Base-by-base conservation (phyloP, 2,888 invertebrate species). In the Cantharis nigra region DNA sequence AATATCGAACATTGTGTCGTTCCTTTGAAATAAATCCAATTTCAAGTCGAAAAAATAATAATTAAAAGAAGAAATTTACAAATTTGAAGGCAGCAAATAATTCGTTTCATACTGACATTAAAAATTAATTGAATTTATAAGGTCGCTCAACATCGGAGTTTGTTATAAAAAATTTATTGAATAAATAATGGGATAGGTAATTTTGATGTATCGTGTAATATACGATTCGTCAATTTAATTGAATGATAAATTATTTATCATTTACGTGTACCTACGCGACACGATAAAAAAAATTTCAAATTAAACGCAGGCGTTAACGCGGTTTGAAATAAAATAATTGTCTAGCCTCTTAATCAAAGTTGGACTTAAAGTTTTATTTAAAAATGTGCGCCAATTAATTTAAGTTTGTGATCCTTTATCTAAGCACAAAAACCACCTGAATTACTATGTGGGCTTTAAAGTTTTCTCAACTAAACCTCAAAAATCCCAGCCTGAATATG, bases 401-500 rank as follows among this genome's bases (percentile, higher is more conserved):
- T 67, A 67, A 67, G 65, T 67, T 67, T 5, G 65, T 67, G 65
- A 67, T 67, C 65, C 65, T 67, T 23, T 67, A 13, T n/a, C n/a
- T 67, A 67, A 67, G 65, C 20, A 67, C 65, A 67, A 67, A 67
- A 67, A 67, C 65, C 65, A 67, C 65, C 65, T 67, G 65, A 67
- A 67, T 67, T 67, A 67, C 65, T 67, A 9, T 67, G 65, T 67
- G 23, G 65, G 65, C 18, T 67, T 67, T 67, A 67, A 67, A 67
- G 65, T 67, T 67, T 67, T 67, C 65, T 23, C 65, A 67, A 26
- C 65, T 67, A 67, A 67, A 67, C 65, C 18, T 26, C 65, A 67
- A 67, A 67, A 67, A 67, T 67, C 65, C 65, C 26, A 13, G 23
- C 65, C 18, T 11, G 65, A 67, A 67, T 67, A 67, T 23, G 65